phyloP scores from a whole-genome alignment of 2,113 vertebrate species.

The Pan troglodytes region DNA sequence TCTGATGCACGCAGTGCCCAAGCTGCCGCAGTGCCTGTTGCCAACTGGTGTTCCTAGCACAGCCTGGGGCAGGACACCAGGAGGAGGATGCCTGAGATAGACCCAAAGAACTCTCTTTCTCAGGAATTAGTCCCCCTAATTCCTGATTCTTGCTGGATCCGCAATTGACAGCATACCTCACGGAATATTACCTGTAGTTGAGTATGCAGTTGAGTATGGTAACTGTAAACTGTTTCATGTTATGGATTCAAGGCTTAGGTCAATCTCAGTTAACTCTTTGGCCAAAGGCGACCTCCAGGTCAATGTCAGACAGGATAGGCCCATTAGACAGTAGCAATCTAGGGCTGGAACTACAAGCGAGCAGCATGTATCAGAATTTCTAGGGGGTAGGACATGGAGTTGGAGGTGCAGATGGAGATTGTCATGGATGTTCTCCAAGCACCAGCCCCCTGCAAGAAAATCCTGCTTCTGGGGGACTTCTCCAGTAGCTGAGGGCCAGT shows the following conservation, averaged over 20 bases:
- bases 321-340: not conserved
- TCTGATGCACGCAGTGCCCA: not conserved
- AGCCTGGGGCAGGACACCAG: no score
- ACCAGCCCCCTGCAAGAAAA: not conserved
- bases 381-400: no score
- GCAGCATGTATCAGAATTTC: not conserved
- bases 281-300: not conserved
- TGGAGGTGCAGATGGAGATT: not conserved
- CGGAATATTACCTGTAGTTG: not conserved
- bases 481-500: not conserved
- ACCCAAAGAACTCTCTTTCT: not conserved
- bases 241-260: not conserved
- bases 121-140: not conserved
- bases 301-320: not conserved
- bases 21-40: rapidly evolving
- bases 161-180: rapidly evolving
- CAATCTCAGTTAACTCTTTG: not conserved
- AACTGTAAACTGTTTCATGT: no score
- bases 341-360: not conserved
- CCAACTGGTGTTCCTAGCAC: not conserved
- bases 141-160: not conserved
- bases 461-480: not conserved
- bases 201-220: not conserved
- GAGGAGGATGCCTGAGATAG: not conserved
- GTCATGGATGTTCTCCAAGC: not conserved